A percentile compares a stretch with the other conserved stretches of the same genome.
Conservation (phyloP, 1,140 invertebrate species). For the Drosophila pseudoobscura region DNA sequence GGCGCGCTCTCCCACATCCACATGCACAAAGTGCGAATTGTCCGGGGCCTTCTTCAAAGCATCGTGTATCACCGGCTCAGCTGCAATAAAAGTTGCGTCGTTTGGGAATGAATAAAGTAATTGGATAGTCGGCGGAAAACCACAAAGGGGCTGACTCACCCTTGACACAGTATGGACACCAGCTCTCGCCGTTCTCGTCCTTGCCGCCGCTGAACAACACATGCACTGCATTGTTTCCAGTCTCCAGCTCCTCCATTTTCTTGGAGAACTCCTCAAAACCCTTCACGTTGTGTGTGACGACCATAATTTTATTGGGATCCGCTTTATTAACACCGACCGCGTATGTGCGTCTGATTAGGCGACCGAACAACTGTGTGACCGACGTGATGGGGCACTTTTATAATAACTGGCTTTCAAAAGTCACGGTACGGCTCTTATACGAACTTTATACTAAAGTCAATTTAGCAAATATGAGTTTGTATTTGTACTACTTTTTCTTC, state of each 20-base stretch:
- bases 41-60: slow-evolving; percentile 85
- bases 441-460: too few relatives aligned
- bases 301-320: slow-evolving; percentile 84
- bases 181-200: slow-evolving; percentile 86
- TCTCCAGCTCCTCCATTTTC: slow-evolving; percentile 84
- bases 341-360: slow-evolving; percentile 46
- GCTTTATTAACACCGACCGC: slow-evolving; percentile 36
- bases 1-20: slow-evolving; percentile 88
- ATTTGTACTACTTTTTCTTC: too few relatives aligned
- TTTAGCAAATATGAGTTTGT: too few relatives aligned
- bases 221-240: slow-evolving; percentile 83
- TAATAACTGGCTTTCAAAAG: slow-evolving; percentile 23
- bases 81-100: slow-evolving; percentile 73
- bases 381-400: slow-evolving; percentile 63
- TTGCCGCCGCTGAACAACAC: slow-evolving; percentile 88
- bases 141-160: slow-evolving; percentile 83
- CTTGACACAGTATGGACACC: slow-evolving; percentile 90
- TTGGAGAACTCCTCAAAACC: slow-evolving; percentile 86
- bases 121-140: slow-evolving; percentile 13
- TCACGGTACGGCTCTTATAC: too few relatives aligned
- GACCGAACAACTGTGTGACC: slow-evolving; percentile 29
- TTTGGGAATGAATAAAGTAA: slow-evolving; percentile 9
- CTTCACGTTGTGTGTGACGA: slow-evolving; percentile 84
- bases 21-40: slow-evolving; percentile 86
- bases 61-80: slow-evolving; percentile 87